These are phyloP conservation scores for Tarsius wallacei DNA, from an alignment of 2,797 vertebrate genomes.

Conservation along the genomic window DNA sequence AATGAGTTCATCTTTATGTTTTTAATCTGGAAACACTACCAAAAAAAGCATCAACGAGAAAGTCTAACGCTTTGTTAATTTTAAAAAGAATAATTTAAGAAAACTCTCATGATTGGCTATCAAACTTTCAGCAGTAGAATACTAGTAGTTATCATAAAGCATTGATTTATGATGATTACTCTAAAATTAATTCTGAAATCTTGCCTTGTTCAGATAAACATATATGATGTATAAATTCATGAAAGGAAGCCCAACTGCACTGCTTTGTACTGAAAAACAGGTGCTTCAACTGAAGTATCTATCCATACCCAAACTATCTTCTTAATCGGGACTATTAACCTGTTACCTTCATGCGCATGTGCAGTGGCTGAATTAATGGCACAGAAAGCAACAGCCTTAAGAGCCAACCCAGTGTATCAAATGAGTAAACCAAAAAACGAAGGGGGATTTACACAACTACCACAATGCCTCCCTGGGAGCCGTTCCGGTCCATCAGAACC, in stretches of 20 bases:
- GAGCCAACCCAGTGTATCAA: slow-evolving; percentile 84
- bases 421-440: slow-evolving; percentile 88
- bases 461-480: slow-evolving; percentile 87
- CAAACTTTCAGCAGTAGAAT: not conserved
- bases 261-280: slow-evolving; percentile 44
- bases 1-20: slow-evolving; percentile 7
- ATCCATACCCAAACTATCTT: slow-evolving; percentile 48
- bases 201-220: slow-evolving; percentile 57
- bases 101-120: slow-evolving; percentile 30
- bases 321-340: slow-evolving; percentile 78
- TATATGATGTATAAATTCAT: not conserved
- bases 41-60: not conserved
- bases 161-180: not conserved
- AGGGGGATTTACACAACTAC: slow-evolving; percentile 88
- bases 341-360: slow-evolving; percentile 88
- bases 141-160: not conserved
- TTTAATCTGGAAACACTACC: slow-evolving; percentile 23
- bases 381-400: slow-evolving; percentile 85
- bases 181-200: slow-evolving; percentile 57
- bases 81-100: slow-evolving; percentile 15
- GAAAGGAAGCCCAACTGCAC: slow-evolving; percentile 19
- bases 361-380: slow-evolving; percentile 87
- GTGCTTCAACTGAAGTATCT: slow-evolving; percentile 52
- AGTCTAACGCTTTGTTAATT: not conserved
- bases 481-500: slow-evolving; percentile 84